Percentiles rank a stretch among this genome's conserved stretches.
These are phyloP conservation scores for Caenorhabditis remanei DNA, from an alignment of 1,140 invertebrate genomes.

Conservation along the genomic window DNA sequence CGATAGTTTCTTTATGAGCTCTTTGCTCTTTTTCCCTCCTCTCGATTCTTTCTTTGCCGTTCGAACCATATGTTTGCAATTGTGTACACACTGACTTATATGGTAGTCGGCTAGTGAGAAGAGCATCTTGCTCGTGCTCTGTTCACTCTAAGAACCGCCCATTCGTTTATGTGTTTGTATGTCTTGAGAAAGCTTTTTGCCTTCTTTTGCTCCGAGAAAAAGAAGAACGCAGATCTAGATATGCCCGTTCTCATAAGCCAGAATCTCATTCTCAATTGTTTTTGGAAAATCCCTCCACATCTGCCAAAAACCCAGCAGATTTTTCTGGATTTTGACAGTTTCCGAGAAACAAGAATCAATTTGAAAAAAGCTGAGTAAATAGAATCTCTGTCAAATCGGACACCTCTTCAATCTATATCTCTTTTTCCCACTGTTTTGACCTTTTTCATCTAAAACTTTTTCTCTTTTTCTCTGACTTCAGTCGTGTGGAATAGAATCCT, in stretches of 20 bases:
- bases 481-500: not conserved
- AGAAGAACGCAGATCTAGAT: not conserved
- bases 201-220: not conserved
- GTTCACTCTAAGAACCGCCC: constrained; percentile 1
- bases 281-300: not conserved
- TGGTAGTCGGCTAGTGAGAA: constrained; percentile 19
- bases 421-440: not conserved
- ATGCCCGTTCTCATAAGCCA: not conserved
- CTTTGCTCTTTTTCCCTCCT: no score
- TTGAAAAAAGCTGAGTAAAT: constrained; percentile 33
- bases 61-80: constrained; percentile 41
- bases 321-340: constrained; percentile 19
- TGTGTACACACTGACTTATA: constrained; percentile 45
- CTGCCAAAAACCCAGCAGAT: not conserved
- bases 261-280: not conserved
- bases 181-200: not conserved
- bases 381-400: constrained; percentile 12
- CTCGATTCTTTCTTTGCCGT: not conserved
- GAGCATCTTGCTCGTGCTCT: not conserved
- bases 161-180: constrained; percentile 32
- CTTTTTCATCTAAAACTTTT: not conserved
- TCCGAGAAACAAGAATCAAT: not conserved
- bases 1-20: not conserved
- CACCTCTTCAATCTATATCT: not conserved
- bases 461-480: not conserved